phyloP scores from a whole-genome alignment of 2,797 vertebrate genomes.

The Toxotes lorentzi region DNA sequence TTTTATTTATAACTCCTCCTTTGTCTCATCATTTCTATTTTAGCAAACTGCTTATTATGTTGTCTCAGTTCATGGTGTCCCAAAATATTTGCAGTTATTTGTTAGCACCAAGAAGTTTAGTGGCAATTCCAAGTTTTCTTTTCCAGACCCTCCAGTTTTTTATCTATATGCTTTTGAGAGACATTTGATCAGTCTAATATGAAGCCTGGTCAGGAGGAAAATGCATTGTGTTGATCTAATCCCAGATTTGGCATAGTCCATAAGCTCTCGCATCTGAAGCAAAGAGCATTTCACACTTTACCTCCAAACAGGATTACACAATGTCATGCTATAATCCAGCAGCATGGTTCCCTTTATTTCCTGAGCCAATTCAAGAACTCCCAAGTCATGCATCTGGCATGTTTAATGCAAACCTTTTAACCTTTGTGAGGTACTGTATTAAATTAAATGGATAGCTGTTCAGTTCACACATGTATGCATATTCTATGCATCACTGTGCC shows the following conservation, averaged over 20 bases:
- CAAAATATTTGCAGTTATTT: constrained; percentile 6
- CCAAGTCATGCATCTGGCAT: constrained; percentile 68
- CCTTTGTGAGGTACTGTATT: constrained; percentile 42
- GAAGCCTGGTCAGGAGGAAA: constrained; percentile 45
- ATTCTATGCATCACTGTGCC: background rate
- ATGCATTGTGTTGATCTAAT: constrained; percentile 77
- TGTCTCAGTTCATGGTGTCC: background rate
- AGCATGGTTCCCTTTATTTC: constrained; percentile 64
- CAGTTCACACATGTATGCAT: background rate
- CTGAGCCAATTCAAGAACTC: constrained; percentile 65
- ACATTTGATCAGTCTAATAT: constrained; percentile 54
- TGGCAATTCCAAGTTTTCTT: background rate
- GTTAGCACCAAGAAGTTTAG: background rate
- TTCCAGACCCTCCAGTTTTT: constrained; percentile 8
- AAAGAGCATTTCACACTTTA: constrained; percentile 84
- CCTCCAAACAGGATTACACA: constrained; percentile 83
- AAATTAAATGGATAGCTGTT: constrained; percentile 56
- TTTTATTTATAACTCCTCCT: constrained; percentile 5
- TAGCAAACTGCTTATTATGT: background rate
- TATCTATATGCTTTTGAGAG: constrained; percentile 1
- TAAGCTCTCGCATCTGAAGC: constrained; percentile 69
- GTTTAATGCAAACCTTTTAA: constrained; percentile 57
- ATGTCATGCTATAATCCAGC: constrained; percentile 75
- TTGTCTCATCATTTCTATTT: constrained; percentile 4
- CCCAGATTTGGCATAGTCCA: constrained; percentile 75